Base-by-base conservation (phyloP, 2,888 invertebrate genomes). In the Cordilura impudica region DNA sequence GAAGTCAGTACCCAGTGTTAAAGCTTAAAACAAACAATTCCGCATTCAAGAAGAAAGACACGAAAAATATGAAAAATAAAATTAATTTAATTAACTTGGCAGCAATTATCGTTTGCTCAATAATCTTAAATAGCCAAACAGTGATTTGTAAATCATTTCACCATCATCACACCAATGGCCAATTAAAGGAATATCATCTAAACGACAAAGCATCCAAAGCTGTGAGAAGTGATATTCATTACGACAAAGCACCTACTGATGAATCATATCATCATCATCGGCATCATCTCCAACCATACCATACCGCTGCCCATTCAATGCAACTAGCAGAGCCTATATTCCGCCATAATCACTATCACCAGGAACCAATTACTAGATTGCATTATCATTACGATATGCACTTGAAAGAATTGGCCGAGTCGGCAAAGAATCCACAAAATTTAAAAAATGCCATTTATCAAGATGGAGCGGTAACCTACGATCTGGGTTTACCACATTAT, bases 381-480 rank as follows among this genome's bases (percentile, higher is more conserved):
- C 19, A 12, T 14, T 31, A 45, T 26, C 2, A 14, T 23, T 14
- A 43, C 1, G 51, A 75, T 43, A 4, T 21, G 0, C 39, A 43
- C 35, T 43, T 67, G 4, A 67, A 39, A 2, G 67, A 77, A 12
- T 23, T 74, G 5, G 19, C 74, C 4, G 79, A 73, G 14, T 67
- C 78, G 2, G 78, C 51, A 1, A 74, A 66, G 6, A 39, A 78
- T 66, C 74, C 67, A 4, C 75, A 66, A 14, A 73, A 82, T 51
- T 60, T 82, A 19, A 83, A 73, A 35, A 87, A 87, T 63, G 83
- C 84, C 54, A 77, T 88, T 14, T 77, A 83, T 35, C 86, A 87
- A 4, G 81, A 82, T 4, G 87, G 87, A 35, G 87, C 84, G 1
- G 81, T 86, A 18, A 86, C 87, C 2, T 87, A 83, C 23, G 87